phyloP scores from a whole-genome alignment of 2,797 vertebrate species.

The Neosilurus hyrtlii region DNA sequence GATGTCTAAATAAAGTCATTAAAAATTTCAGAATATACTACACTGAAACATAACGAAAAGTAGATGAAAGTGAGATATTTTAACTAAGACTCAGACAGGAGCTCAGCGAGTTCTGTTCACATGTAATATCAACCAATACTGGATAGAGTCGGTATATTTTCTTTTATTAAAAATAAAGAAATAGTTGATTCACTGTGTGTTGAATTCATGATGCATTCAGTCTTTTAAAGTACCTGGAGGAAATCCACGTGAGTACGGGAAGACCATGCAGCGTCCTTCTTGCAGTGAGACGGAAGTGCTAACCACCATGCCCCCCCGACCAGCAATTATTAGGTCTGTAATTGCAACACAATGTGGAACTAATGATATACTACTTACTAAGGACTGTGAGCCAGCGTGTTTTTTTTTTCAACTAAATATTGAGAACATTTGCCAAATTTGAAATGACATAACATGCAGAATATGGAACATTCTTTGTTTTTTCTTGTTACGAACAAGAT shows the following conservation, averaged over 20 bases:
- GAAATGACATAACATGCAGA: background rate
- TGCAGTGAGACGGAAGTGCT: no score
- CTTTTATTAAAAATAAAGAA: background rate
- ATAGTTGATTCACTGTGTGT: background rate
- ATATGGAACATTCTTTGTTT: background rate
- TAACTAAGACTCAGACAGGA: no score
- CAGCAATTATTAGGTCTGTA: background rate
- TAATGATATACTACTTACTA: background rate
- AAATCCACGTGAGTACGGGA: no score
- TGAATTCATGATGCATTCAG: background rate
- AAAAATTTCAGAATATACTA: no score
- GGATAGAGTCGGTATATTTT: background rate
- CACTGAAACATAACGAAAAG: no score
- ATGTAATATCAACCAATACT: no score
- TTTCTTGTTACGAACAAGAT: conserved; percentile 5
- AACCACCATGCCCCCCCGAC: background rate
- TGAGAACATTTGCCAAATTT: background rate
- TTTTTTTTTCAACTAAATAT: background rate
- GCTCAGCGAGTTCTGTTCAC: no score
- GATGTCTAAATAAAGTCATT: no score
- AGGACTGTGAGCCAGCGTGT: background rate
- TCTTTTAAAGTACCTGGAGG: background rate
- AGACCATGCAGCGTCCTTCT: no score
- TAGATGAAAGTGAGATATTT: no score
- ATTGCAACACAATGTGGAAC: background rate